Evolutionary conservation across 2,113 vertebrate genomes (phyloP).

Genomic region (Emberiza fucata): DNA sequence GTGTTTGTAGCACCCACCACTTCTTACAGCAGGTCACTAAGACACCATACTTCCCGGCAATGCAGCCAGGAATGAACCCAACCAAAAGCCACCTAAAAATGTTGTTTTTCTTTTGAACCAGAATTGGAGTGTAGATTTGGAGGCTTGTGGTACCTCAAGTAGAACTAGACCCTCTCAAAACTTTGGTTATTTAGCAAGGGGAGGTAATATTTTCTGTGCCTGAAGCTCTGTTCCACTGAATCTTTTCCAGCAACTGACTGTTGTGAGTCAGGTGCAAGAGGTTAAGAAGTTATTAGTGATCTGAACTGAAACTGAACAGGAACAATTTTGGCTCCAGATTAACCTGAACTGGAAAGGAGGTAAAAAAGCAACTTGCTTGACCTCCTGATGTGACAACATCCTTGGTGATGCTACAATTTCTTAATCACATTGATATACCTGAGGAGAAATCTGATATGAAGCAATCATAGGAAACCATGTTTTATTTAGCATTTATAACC

Average conservation of each 20-base stretch:
- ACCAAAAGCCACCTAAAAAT: background rate
- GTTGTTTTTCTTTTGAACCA: background rate
- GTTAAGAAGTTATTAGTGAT: background rate
- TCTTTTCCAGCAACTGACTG: background rate
- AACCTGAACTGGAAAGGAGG: background rate
- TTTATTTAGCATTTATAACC: background rate
- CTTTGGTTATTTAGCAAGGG: background rate
- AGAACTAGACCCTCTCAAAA: background rate
- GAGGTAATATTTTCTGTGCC: background rate
- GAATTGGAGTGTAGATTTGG: background rate
- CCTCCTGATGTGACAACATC: background rate
- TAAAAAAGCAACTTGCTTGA: background rate
- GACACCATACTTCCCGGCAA: background rate
- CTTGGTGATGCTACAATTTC: background rate
- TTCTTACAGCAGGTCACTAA: background rate
- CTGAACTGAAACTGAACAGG: background rate
- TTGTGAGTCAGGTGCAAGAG: background rate
- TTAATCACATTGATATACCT: background rate
- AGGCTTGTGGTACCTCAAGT: background rate
- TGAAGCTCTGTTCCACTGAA: background rate
- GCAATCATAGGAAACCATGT: background rate
- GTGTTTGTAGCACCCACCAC: background rate
- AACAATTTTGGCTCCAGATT: background rate
- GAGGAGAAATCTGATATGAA: background rate
- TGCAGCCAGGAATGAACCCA: background rate